Evolutionary conservation across 1,140 invertebrate genomes (phyloP).

Genomic region (Drosophila chauvacae): DNA sequence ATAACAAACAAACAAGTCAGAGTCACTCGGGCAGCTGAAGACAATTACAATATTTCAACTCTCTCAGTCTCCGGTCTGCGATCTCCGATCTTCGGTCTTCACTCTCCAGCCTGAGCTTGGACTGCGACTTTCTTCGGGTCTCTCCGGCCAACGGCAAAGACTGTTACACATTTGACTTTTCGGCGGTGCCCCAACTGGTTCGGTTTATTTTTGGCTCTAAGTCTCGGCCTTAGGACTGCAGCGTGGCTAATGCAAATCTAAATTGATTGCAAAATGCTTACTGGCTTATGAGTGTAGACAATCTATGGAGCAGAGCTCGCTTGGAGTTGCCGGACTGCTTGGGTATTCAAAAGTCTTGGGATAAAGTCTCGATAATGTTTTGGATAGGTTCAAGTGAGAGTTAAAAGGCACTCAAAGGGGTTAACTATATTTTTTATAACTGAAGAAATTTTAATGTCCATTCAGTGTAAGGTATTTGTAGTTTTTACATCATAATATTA

Average conservation of each 20-base stretch:
- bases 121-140: conserved; percentile 44
- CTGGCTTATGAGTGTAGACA: conserved; percentile 42
- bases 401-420: not conserved
- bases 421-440: not conserved
- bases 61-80: conserved; percentile 54
- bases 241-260: conserved; percentile 73
- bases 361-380: not conserved
- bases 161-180: conserved; percentile 57
- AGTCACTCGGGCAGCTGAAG: conserved; percentile 60
- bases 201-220: conserved; percentile 46
- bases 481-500: too few species aligned
- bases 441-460: too few species aligned
- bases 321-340: conserved; percentile 49
- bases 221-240: conserved; percentile 39
- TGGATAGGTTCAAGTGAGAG: not conserved
- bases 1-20: conserved; percentile 74
- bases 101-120: conserved; percentile 21
- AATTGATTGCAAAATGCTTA: conserved; percentile 81
- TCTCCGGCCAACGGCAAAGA: conserved; percentile 17
- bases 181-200: conserved; percentile 46
- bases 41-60: conserved; percentile 80
- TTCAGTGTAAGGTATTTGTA: too few species aligned
- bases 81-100: conserved; percentile 21
- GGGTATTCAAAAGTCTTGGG: not conserved
- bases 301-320: conserved; percentile 28